Evolutionary conservation across 2,113 vertebrate genomes (phyloP).

Genomic region (Phyllopteryx taeniolatus): DNA sequence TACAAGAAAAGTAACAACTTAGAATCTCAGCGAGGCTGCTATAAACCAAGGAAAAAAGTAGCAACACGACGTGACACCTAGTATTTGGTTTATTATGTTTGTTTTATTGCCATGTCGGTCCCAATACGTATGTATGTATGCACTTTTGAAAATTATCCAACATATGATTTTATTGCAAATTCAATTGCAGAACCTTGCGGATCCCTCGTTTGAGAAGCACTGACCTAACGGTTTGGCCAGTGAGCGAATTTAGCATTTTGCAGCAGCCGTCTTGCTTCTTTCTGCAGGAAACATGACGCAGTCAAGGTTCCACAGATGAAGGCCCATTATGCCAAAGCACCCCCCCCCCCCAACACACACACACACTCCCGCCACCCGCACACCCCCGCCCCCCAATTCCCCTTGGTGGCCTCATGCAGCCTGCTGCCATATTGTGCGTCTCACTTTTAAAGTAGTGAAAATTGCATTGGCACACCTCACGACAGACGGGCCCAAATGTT

Average conservation of each 20-base stretch:
- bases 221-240: neutral
- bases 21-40: too few relatives aligned
- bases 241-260: neutral
- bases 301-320: slow-evolving; percentile 49
- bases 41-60: too few relatives aligned
- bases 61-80: too few relatives aligned
- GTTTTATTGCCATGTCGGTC: neutral
- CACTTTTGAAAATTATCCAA: neutral
- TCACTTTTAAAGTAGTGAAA: slow-evolving; percentile 48
- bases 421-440: slow-evolving; percentile 35
- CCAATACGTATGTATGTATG: neutral
- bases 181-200: neutral
- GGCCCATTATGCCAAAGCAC: slow-evolving; percentile 24
- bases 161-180: neutral
- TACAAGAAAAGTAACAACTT: too few relatives aligned
- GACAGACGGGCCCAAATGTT: slow-evolving; percentile 29
- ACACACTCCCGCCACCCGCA: neutral
- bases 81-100: too few relatives aligned
- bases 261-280: slow-evolving; percentile 11
- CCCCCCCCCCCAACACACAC: neutral
- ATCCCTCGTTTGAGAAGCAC: neutral
- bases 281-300: slow-evolving; percentile 31
- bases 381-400: neutral
- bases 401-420: slow-evolving; percentile 9
- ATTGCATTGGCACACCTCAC: slow-evolving; percentile 47